Evolutionary conservation across 2,797 vertebrate species (phyloP), one percentile per base, ranked within the genome.

Genomic region (Hyperoplus lanceolatus): DNA sequence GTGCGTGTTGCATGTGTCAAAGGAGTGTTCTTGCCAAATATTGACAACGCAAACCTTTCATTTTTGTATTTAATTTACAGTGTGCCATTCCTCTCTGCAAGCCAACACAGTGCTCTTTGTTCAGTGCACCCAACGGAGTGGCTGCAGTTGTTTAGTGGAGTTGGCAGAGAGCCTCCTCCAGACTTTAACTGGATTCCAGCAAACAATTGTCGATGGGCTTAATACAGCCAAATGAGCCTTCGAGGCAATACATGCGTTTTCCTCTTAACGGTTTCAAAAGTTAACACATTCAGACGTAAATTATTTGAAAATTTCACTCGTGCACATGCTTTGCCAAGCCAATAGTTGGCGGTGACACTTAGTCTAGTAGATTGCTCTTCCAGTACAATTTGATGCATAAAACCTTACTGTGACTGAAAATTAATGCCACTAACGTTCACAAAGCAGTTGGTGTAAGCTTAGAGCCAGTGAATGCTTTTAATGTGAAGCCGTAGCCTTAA

Each of bases 61-160:
- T 85, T 87, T 82, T 59, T 70, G 66, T 84, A 70, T 73, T 64
- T 63, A 66, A 82, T 76, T 42, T 81, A 48, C 56, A 70, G 49
- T 57, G 54, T 13, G 6, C 57, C 46, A 5, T 39, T 29, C 29
- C 53, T 70, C 67, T 60, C 59, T 21, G 18, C 3, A 5, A 81
- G 72, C 42, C 65, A 21, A 71, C 84, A 78, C 69, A 60, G 73
- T 21, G 48, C n/a, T 53, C 74, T 88, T 91, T 87, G 85, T 87
- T 84, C 49, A 4, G 6, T 0, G 4, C 8, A 8, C 76, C 81
- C 77, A 18, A 60, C 4, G 45, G 77, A 73, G 73, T 16, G 45
- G 59, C 68, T 75, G 73, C 81, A 41, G 63, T 80, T 78, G 78
- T 67, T 50, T 68, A 65, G 69, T n/a, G 75, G 73, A 80, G 39